Percentiles rank a stretch among this genome's conserved stretches.
Conservation (phyloP, 2,888 invertebrate species). For the Pasiphila rectangulata region DNA sequence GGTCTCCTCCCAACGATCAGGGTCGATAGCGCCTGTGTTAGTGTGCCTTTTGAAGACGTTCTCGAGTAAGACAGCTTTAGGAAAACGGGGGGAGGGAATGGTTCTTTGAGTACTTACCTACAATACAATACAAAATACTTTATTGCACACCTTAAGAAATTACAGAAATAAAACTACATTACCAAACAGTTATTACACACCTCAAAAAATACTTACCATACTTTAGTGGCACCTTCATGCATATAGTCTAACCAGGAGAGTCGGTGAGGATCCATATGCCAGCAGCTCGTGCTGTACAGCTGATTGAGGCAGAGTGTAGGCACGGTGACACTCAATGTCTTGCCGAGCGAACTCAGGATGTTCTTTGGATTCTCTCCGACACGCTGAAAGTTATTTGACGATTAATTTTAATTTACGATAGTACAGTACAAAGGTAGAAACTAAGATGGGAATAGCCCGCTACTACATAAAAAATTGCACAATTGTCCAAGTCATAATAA, state of each 20-base stretch:
- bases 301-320: slow-evolving; percentile 96
- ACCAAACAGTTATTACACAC: too few relatives aligned
- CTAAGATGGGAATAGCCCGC: too few relatives aligned
- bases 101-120: too few relatives aligned
- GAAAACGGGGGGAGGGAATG: too few relatives aligned
- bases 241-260: slow-evolving; percentile 96
- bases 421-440: background rate
- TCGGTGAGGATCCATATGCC: slow-evolving; percentile 96
- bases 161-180: too few relatives aligned
- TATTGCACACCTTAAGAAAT: too few relatives aligned
- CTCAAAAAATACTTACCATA: slow-evolving; percentile 90
- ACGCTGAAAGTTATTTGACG: slow-evolving; percentile 61
- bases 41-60: too few relatives aligned
- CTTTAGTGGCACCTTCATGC: slow-evolving; percentile 92
- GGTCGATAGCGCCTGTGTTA: too few relatives aligned
- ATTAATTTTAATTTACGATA: too few relatives aligned
- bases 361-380: slow-evolving; percentile 90
- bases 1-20: too few relatives aligned
- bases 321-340: slow-evolving; percentile 92
- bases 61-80: too few relatives aligned
- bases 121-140: too few relatives aligned
- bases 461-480: background rate
- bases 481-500: background rate
- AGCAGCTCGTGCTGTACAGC: slow-evolving; percentile 95
- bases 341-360: slow-evolving; percentile 90